Percentiles rank a stretch among this genome's conserved stretches.
phyloP scores from a whole-genome alignment of 2,888 invertebrate genomes.

The Elegia similella region DNA sequence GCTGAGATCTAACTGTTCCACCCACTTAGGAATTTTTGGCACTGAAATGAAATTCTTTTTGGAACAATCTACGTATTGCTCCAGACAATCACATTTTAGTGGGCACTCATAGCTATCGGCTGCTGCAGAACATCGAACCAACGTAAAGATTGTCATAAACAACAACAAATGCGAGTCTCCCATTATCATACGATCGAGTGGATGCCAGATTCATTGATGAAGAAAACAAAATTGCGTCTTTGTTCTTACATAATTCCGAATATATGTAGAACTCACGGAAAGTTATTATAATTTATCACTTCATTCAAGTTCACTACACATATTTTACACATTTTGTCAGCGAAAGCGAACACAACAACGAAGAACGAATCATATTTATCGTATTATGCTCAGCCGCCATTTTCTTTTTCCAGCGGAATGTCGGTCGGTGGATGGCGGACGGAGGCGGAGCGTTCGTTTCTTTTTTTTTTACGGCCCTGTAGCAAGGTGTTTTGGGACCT shows the following conservation, averaged over 20 bases:
- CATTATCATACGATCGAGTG: constrained; percentile 75
- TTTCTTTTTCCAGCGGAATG: constrained; percentile 46
- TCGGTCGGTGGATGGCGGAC: no score
- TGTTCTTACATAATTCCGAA: constrained; percentile 68
- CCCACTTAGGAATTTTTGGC: constrained; percentile 89
- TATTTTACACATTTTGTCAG: constrained; percentile 53
- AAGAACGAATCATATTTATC: constrained; percentile 62
- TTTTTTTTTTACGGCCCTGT: background rate
- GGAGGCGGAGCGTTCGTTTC: background rate
- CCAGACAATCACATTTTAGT: constrained; percentile 86
- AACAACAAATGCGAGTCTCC: constrained; percentile 72
- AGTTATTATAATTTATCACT: constrained; percentile 41
- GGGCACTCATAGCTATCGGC: constrained; percentile 82
- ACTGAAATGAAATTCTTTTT: constrained; percentile 85
- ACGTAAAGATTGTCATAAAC: constrained; percentile 56
- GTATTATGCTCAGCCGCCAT: constrained; percentile 63
- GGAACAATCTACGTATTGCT: constrained; percentile 88
- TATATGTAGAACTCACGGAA: constrained; percentile 38
- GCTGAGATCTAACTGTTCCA: constrained; percentile 86
- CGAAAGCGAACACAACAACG: constrained; percentile 34
- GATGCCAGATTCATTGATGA: constrained; percentile 56
- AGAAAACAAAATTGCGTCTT: constrained; percentile 44
- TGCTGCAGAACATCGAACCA: constrained; percentile 50
- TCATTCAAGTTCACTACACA: constrained; percentile 47
- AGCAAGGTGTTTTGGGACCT: no score